Conservation (phyloP, 1,140 invertebrate genomes). For the Hycleus phaleratus region DNA sequence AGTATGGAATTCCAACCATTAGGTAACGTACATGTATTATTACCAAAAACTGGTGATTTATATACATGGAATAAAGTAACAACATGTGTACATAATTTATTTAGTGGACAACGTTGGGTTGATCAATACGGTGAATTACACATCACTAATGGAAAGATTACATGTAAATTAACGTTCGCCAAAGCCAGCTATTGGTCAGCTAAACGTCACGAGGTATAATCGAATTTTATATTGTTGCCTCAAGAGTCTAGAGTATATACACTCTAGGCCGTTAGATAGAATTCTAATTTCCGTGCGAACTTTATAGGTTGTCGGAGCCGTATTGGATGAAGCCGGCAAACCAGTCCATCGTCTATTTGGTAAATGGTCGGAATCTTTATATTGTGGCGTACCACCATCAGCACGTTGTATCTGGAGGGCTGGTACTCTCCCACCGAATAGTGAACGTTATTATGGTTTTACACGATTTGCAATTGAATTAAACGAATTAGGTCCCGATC, state of each 20-base stretch:
- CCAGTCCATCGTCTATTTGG: constrained; percentile 62
- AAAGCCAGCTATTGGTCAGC: constrained; percentile 78
- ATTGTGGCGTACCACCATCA: constrained; percentile 63
- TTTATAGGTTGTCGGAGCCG: constrained; percentile 54
- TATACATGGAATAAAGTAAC: constrained; percentile 85
- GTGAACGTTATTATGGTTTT: constrained; percentile 78
- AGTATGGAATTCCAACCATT: constrained; percentile 83
- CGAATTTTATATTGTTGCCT: too few species aligned
- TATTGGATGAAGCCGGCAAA: constrained; percentile 52
- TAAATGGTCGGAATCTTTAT: constrained; percentile 76
- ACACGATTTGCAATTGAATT: constrained; percentile 78
- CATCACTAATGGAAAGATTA: constrained; percentile 57
- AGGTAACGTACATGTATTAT: constrained; percentile 50
- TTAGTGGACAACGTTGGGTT: constrained; percentile 75
- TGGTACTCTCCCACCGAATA: constrained; percentile 71
- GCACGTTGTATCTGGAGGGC: constrained; percentile 70
- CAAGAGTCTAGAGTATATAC: too few species aligned
- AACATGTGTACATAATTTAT: constrained; percentile 80
- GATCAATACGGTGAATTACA: constrained; percentile 80
- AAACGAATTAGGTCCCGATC: constrained; percentile 66
- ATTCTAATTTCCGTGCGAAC: too few species aligned
- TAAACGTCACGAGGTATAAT: constrained; percentile 58
- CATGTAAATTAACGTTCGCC: constrained; percentile 73
- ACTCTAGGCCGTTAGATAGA: too few species aligned
- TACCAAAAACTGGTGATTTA: constrained; percentile 52